Evolutionary conservation across 2,113 vertebrate species (phyloP).

Genomic region (Turnix velox): DNA sequence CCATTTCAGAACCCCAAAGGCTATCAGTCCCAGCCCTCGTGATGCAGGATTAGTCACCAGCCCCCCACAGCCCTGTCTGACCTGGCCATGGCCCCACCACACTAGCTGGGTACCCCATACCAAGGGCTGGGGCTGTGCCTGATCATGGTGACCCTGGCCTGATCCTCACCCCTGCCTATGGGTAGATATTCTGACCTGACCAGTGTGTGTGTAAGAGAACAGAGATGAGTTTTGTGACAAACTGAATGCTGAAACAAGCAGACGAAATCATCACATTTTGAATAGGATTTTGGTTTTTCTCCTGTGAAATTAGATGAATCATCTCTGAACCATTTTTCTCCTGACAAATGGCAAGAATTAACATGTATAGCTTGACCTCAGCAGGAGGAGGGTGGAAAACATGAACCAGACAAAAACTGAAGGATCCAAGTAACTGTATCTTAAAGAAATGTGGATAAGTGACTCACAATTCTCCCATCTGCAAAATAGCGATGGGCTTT

Average conservation of each 20-base stretch:
- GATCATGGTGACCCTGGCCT: neutral
- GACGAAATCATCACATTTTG: neutral
- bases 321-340: neutral
- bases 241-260: neutral
- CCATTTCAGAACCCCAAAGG: neutral
- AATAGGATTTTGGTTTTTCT: neutral
- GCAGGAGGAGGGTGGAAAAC: neutral
- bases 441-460: neutral
- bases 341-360: neutral
- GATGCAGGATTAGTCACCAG: neutral
- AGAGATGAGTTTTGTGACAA: neutral
- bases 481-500: neutral
- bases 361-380: neutral
- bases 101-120: neutral
- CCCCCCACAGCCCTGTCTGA: neutral
- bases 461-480: neutral
- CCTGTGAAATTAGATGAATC: neutral
- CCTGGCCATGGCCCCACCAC: neutral
- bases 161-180: neutral
- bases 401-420: neutral
- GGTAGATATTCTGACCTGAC: neutral
- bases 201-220: accelerated
- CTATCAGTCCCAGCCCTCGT: neutral
- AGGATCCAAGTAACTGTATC: neutral
- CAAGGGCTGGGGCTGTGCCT: neutral